Percentiles rank a stretch among this genome's conserved stretches.
phyloP scores from a whole-genome alignment of 2,113 vertebrate species.

The Hystrix cristata region DNA sequence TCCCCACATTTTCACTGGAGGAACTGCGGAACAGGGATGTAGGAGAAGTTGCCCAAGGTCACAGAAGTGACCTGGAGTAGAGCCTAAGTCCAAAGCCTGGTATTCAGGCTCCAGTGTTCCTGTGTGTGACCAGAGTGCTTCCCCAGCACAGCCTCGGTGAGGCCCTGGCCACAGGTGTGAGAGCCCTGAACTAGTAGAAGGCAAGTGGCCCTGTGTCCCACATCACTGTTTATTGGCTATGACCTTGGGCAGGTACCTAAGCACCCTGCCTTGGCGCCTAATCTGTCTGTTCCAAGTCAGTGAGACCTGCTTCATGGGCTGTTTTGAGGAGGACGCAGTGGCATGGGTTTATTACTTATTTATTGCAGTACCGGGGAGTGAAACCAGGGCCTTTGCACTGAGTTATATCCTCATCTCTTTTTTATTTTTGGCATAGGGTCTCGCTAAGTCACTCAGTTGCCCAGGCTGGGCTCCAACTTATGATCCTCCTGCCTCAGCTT shows the following conservation, averaged over 20 bases:
- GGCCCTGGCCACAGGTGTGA: fast-evolving
- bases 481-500: neutral
- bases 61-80: neutral
- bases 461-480: neutral
- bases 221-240: neutral
- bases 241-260: neutral
- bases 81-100: neutral
- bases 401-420: neutral
- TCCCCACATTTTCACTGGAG: neutral
- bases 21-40: fast-evolving
- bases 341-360: neutral
- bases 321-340: neutral
- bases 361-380: neutral
- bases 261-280: neutral
- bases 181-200: neutral
- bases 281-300: neutral
- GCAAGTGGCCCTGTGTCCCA: neutral
- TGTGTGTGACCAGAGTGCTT: fast-evolving
- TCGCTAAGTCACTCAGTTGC: neutral
- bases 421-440: neutral
- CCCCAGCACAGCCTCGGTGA: too few relatives aligned
- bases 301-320: neutral
- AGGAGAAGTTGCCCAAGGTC: neutral
- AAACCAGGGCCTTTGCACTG: neutral
- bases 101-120: fast-evolving